Base-by-base conservation (phyloP, 2,113 vertebrate genomes). In the Anser cygnoides region DNA sequence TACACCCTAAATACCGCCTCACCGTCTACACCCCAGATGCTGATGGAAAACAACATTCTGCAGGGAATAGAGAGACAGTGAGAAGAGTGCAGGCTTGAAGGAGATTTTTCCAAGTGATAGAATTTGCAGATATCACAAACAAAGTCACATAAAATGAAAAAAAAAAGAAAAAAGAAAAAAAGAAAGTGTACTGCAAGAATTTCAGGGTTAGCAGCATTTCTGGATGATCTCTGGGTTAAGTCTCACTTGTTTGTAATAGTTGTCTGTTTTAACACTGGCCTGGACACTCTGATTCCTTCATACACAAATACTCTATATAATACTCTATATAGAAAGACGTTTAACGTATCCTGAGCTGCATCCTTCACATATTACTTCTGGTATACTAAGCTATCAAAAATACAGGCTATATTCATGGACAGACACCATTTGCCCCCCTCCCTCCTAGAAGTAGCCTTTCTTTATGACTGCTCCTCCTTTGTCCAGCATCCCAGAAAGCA, bases 331-430 rank as follows among this genome's bases (percentile, higher is more conserved):
- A 73, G 25, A 70, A 75, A 74, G 11, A 55, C 6, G 2, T 44
- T 57, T 37, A n/a, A 13, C 58, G 1, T 55, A 43, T 15, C 52
- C 37, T n/a, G n/a, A 78, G 12, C 65, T 50, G 16, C 14, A 41
- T 22, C 58, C 62, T 72, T 68, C 73, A 52, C 11, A 1, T 50
- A 62, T 37, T 41, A n/a, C 37, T 31, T 3, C 3, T 21, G 18
- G 5, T 31, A 35, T 5, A 52, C 25, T 28, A 15, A 57, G 4
- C 39, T 71, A 33, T 11, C 31, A 81, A 28, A 79, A 61, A 7
- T 1, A 14, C 39, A 18, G 4, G 3, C 41, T 83, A 29, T 4
- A 9, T 28, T 55, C 13, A 26, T 0, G 29, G 57, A 23, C 5
- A 62, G 23, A 33, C 4, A 11, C 6, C 37, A 25, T 41, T 41